Evolutionary conservation across 2,113 vertebrate genomes (phyloP).

Genomic region (Tachycineta bicolor): DNA sequence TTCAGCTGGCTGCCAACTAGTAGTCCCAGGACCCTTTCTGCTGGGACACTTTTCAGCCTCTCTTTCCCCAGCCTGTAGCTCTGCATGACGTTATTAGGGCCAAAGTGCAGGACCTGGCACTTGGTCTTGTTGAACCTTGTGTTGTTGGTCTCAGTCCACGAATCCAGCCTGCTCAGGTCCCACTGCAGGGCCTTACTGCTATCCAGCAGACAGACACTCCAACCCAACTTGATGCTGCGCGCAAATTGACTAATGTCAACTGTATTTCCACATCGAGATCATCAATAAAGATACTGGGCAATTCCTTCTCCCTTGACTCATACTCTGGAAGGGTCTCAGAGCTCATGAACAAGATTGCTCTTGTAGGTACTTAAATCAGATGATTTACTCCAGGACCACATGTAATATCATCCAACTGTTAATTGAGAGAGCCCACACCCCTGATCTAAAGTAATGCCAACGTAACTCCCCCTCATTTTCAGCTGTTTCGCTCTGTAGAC

Average conservation of each 20-base stretch:
- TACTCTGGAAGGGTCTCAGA: not conserved
- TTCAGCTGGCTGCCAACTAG: not conserved
- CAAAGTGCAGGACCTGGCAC: not conserved
- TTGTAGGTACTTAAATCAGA: not conserved
- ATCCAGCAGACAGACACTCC: not conserved
- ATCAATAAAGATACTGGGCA: not conserved
- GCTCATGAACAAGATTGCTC: not conserved
- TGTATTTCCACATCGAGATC: not conserved
- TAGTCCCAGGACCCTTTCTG: accelerated
- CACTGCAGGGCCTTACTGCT: not conserved
- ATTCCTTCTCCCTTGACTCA: not conserved
- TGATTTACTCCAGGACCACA: not conserved
- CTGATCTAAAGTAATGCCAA: not conserved
- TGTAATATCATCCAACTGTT: not conserved
- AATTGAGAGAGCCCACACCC: not conserved
- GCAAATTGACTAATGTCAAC: not conserved
- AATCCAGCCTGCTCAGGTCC: not conserved
- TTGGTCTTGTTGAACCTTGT: not conserved
- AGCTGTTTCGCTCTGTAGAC: not conserved
- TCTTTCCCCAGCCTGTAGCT: not conserved
- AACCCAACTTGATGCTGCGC: accelerated
- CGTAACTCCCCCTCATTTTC: not conserved
- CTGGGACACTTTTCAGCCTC: not conserved
- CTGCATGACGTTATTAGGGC: not conserved
- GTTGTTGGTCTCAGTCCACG: not conserved